A percentile compares a stretch with the other conserved stretches of the same genome.
phyloP scores from a whole-genome alignment of 2,113 vertebrate species.

The Heteronetta atricapilla region DNA sequence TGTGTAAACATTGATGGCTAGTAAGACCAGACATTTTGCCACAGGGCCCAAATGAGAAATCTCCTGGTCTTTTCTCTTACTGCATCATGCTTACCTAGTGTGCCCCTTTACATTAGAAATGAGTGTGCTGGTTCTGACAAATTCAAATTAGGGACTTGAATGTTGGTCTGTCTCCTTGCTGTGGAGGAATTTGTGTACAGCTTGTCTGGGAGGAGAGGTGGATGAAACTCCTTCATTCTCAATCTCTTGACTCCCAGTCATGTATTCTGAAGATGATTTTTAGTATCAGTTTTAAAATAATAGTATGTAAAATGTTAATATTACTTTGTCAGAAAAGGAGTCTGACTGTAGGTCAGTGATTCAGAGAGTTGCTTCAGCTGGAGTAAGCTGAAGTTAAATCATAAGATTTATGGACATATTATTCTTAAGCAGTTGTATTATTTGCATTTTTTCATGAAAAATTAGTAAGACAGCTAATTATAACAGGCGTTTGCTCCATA shows the following conservation, averaged over 20 bases:
- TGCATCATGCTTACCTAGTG: fast-evolving
- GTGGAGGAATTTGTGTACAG: too few relatives aligned
- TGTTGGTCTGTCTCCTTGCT: fast-evolving
- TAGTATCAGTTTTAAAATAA: background rate
- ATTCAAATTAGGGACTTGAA: background rate
- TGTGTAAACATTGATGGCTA: background rate
- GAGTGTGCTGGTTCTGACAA: background rate
- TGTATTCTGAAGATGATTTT: background rate
- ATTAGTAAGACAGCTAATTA: background rate
- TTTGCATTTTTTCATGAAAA: background rate
- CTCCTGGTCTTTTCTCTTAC: background rate
- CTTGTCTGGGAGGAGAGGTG: background rate
- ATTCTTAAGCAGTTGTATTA: background rate
- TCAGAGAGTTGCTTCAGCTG: background rate
- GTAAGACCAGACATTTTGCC: background rate
- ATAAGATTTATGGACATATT: background rate
- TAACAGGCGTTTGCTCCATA: background rate
- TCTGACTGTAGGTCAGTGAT: background rate
- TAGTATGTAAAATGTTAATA: background rate
- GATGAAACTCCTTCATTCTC: background rate
- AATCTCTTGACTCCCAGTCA: background rate
- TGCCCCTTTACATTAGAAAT: fast-evolving
- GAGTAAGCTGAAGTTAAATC: background rate
- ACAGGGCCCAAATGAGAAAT: too few relatives aligned
- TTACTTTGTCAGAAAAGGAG: background rate